Evolutionary conservation across 1,140 invertebrate genomes (phyloP), one percentile per base, ranked within the genome.

Genomic region (Drosophila pandora): DNA sequence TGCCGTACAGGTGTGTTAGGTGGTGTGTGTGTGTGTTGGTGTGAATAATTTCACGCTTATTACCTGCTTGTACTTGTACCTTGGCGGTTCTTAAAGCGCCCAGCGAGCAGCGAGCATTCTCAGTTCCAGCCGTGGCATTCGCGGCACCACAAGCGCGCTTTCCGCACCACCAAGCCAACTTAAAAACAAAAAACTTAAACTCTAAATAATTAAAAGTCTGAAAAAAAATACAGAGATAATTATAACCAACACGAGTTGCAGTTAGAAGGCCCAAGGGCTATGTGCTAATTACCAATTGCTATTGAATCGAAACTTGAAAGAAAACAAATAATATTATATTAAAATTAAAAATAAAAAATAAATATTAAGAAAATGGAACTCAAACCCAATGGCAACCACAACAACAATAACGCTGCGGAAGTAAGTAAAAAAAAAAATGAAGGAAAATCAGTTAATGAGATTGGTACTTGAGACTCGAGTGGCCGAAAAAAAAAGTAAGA

Each of bases 91-190:
- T 87, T 87, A 88, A 79, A 82, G 83, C 79, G 75, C 70, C 69
- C 28, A 58, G 58, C 76, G 75, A 47, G 43, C 62, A 41, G 45
- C 50, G 23, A 53, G 43, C 59, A 45, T 62, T 55, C 61, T 87
- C 75, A 85, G 82, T 87, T 88, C 75, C 52, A 87, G 83, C 82
- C 79, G 83, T 74, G 82, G 82, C 82, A 82, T 87, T 78, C 58
- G 65, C 79, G 70, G 82, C 83, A 88, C 41, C 83, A 76, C 83
- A 87, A 61, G 37, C 70, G 71, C 64, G 71, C 72, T 45, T 79
- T 30, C 67, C 60, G 62, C 59, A 62, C 47, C 56, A 49, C 12
- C 49, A 37, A 37, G 34, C 34, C 34, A 37, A 37, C 2, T 37
- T 37, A 12, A 37, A 34, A 34, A 34, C 8, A 37, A 34, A 34